phyloP scores from a whole-genome alignment of 1,140 invertebrate species.

The Meloidogyne exigua region DNA sequence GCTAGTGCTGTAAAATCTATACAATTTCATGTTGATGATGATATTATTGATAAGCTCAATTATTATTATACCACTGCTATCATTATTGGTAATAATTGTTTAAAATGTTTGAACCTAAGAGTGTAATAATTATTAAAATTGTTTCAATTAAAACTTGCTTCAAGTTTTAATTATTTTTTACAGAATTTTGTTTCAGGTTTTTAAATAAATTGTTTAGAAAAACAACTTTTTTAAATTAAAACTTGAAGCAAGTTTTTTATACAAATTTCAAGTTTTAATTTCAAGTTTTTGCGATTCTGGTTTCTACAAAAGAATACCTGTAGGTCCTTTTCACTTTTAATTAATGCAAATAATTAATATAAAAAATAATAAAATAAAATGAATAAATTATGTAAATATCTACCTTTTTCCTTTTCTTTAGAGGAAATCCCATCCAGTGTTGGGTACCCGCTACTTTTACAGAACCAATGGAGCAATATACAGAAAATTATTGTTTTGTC shows the following conservation, averaged over 20 bases:
- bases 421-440: too few species aligned
- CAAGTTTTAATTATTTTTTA: constrained; percentile 7
- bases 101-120: neutral
- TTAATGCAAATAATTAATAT: too few species aligned
- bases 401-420: too few species aligned
- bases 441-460: constrained; percentile 63
- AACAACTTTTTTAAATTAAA: neutral
- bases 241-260: too few species aligned
- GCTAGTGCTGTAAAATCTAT: constrained; percentile 63
- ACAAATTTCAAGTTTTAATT: constrained; percentile 5
- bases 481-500: constrained; percentile 53
- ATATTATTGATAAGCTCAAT: constrained; percentile 64
- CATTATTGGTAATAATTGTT: constrained; percentile 52
- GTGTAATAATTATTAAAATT: constrained; percentile 27
- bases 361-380: too few species aligned
- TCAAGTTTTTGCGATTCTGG: constrained; percentile 63
- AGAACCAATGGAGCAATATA: constrained; percentile 64
- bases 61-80: constrained; percentile 63
- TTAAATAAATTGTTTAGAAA: too few species aligned
- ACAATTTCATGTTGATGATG: constrained; percentile 64
- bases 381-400: too few species aligned
- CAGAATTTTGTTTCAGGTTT: neutral
- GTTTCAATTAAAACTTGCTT: neutral
- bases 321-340: constrained; percentile 29
- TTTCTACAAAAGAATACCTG: constrained; percentile 62